Percentiles rank a stretch among this genome's conserved stretches.
These are phyloP conservation scores for Ceryle rudis DNA, from an alignment of 2,797 vertebrate species.

Conservation along the genomic window DNA sequence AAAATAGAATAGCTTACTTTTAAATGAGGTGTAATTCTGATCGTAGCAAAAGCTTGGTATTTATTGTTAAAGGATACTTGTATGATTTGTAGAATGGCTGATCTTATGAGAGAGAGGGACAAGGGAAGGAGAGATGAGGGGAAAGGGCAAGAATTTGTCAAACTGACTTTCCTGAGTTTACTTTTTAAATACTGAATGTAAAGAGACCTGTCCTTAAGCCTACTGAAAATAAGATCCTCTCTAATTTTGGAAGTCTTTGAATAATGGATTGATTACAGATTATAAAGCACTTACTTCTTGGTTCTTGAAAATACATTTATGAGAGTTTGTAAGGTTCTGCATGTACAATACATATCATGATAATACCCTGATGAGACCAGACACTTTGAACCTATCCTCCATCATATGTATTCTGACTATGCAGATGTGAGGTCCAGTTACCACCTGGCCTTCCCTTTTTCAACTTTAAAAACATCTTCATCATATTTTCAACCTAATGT, in stretches of 20 bases:
- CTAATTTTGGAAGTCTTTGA: conserved; percentile 20
- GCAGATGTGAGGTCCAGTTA: neutral
- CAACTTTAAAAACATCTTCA: neutral
- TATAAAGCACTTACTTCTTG: neutral
- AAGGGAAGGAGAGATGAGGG: neutral
- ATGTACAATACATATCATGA: neutral
- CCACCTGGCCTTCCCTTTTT: neutral
- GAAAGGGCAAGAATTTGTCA: neutral
- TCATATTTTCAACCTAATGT: neutral
- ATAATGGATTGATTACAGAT: neutral
- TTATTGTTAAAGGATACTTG: neutral
- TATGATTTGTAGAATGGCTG: neutral
- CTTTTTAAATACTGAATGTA: neutral
- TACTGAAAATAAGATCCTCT: neutral
- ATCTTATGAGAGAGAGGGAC: neutral
- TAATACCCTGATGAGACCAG: neutral
- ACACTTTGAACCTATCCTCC: neutral
- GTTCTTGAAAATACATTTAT: conserved; percentile 7
- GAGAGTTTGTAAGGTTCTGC: neutral
- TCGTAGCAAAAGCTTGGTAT: neutral
- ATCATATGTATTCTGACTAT: neutral
- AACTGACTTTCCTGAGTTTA: neutral
- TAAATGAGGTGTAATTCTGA: neutral
- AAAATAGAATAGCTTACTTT: neutral
- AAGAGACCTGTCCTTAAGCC: neutral